Base-by-base conservation (phyloP, 2,797 vertebrate genomes). In the Eulemur albifrons region DNA sequence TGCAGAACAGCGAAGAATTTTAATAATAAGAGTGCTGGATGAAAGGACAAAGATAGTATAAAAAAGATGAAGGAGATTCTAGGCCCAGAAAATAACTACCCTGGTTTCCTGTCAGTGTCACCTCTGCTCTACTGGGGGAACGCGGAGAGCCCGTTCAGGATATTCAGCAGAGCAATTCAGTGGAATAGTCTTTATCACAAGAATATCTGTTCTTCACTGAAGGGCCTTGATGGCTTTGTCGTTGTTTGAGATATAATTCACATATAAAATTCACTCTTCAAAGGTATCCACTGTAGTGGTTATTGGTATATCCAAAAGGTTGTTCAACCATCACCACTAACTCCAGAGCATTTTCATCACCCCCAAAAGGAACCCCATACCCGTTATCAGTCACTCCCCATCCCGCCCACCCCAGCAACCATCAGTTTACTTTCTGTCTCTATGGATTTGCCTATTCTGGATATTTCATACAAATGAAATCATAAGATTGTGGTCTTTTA, bases 11-110 rank as follows among this genome's bases (percentile, higher is more conserved):
- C 76, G 38, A 50, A 82, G 86, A 38, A 63, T 80, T 88, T 61
- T 77, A 77, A 81, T 40, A 85, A 88, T 27, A 43, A 93, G 43
- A 90, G 73, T 52, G 52, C 65, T 50, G 63, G 85, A 70, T 11
- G 75, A 93, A 80, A 87, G 72, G 70, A 80, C 17, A 52, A 83
- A 76, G 45, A 72, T 2, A 77, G 88, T 43, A 61, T 20, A 15
- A 50, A 92, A 87, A 86, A 38, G 63, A 85, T 2, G n/a, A 45
- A 81, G 63, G 67, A 63, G 59, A 88, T 50, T 67, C 59, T 27
- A 35, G 38, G 54, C 25, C 82, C 80, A 90, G 93, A 97, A 94
- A 95, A 84, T 93, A 40, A 63, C 79, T 50, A 72, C 83, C 61
- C 63, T 76, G 45, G 70, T n/a, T 89, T 76, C 76, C 38, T 20